These are phyloP conservation scores for Oxyruncus cristatus DNA, from an alignment of 2,113 vertebrate genomes.

Conservation along the genomic window DNA sequence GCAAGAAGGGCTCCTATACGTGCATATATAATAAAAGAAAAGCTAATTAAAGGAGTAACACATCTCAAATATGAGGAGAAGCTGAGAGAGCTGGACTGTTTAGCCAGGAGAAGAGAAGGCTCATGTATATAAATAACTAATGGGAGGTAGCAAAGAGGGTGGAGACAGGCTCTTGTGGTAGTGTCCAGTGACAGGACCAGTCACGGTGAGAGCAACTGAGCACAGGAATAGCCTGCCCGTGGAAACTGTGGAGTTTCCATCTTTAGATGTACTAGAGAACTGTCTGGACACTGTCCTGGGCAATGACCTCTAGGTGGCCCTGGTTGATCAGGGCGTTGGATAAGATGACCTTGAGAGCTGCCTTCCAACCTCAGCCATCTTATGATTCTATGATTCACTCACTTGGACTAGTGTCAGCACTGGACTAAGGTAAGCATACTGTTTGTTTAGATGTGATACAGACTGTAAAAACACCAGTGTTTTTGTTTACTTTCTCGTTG, in stretches of 20 bases:
- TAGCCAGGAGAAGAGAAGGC: neutral
- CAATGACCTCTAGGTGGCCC: neutral
- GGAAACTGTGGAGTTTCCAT: neutral
- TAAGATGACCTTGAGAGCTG: neutral
- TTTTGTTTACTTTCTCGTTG: neutral
- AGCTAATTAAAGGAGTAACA: neutral
- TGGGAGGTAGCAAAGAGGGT: neutral
- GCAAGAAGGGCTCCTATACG: neutral
- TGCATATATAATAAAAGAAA: neutral
- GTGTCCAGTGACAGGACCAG: neutral
- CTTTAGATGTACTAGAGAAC: neutral
- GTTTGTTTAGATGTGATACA: neutral
- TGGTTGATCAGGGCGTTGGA: neutral
- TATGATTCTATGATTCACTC: neutral
- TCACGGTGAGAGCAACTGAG: neutral
- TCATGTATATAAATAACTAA: neutral
- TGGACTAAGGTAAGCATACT: neutral
- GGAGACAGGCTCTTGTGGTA: neutral
- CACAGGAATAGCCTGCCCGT: neutral
- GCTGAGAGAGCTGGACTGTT: neutral
- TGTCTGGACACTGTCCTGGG: neutral
- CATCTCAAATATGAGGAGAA: neutral
- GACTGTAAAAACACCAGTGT: neutral
- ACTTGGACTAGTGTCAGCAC: neutral
- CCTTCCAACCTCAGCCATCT: neutral